Conservation (phyloP, 2,113 vertebrate genomes). For the Ornithorhynchus anatinus region DNA sequence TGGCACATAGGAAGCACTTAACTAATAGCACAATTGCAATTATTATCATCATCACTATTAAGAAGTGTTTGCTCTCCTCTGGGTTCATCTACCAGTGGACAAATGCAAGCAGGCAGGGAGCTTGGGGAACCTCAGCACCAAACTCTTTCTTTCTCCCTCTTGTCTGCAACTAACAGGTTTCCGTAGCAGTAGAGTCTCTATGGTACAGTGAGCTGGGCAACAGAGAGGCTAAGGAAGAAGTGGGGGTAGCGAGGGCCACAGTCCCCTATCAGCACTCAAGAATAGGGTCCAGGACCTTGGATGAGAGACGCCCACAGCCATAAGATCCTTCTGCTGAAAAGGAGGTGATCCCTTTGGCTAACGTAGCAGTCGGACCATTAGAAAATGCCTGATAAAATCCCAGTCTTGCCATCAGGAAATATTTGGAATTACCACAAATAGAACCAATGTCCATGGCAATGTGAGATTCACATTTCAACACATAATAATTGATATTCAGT, state of each 20-base stretch:
- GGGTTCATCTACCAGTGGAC: too few relatives aligned
- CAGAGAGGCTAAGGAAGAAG: not conserved
- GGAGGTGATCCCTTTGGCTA: not conserved
- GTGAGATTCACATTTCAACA: slow-evolving; percentile 42
- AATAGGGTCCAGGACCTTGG: not conserved
- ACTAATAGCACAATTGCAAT: too few relatives aligned
- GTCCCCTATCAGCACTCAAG: not conserved
- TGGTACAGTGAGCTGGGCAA: too few relatives aligned
- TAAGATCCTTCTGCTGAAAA: not conserved
- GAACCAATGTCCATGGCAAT: slow-evolving; percentile 8
- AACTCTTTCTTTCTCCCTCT: not conserved
- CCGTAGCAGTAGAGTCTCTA: not conserved
- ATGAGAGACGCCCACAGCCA: not conserved
- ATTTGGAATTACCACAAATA: not conserved
- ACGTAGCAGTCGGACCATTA: not conserved
- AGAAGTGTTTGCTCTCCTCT: too few relatives aligned
- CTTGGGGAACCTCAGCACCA: not conserved
- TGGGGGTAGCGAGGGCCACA: not conserved
- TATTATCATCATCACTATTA: too few relatives aligned
- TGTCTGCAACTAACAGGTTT: not conserved
- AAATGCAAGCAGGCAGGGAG: too few relatives aligned
- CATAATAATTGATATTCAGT: slow-evolving; percentile 39
- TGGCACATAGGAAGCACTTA: too few relatives aligned
- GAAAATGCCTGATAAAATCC: not conserved
- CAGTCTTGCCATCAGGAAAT: slow-evolving; percentile 8